These are phyloP conservation scores for Balearica regulorum DNA, from an alignment of 2,797 vertebrate species.

Conservation along the genomic window DNA sequence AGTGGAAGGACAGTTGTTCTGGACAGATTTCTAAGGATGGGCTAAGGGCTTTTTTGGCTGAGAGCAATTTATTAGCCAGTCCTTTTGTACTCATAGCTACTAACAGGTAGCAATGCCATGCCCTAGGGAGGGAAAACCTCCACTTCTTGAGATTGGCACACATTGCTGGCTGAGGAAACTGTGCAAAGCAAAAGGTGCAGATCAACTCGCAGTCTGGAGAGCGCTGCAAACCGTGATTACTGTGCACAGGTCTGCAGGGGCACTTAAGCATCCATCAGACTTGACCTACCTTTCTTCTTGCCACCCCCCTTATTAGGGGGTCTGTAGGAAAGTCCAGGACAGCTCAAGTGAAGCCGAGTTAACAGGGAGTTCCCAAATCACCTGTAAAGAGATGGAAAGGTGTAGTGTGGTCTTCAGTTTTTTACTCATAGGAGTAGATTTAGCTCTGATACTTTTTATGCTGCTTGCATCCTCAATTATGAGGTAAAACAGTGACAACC, in stretches of 20 bases:
- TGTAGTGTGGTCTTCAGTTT: neutral
- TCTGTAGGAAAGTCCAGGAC: neutral
- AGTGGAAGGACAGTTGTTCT: neutral
- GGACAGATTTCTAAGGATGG: neutral
- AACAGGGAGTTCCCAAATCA: neutral
- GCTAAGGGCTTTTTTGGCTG: neutral
- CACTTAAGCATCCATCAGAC: neutral
- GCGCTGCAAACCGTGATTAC: neutral
- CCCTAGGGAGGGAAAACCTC: neutral
- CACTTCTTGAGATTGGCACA: neutral
- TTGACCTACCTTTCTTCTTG: neutral
- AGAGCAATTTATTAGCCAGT: neutral
- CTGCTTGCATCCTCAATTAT: neutral
- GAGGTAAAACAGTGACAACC: neutral
- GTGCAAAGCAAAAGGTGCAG: neutral
- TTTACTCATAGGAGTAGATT: neutral
- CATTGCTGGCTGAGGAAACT: neutral
- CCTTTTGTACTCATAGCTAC: neutral
- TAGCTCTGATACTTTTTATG: neutral
- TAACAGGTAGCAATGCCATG: neutral
- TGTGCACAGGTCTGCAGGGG: fast-evolving
- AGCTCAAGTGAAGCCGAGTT: neutral
- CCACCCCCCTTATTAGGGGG: neutral
- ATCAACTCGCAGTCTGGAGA: neutral
- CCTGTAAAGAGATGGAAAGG: neutral